Evolutionary conservation across 2,888 invertebrate genomes (phyloP), one percentile per base, ranked within the genome.

Genomic region (Listrodromus nycthemerus): DNA sequence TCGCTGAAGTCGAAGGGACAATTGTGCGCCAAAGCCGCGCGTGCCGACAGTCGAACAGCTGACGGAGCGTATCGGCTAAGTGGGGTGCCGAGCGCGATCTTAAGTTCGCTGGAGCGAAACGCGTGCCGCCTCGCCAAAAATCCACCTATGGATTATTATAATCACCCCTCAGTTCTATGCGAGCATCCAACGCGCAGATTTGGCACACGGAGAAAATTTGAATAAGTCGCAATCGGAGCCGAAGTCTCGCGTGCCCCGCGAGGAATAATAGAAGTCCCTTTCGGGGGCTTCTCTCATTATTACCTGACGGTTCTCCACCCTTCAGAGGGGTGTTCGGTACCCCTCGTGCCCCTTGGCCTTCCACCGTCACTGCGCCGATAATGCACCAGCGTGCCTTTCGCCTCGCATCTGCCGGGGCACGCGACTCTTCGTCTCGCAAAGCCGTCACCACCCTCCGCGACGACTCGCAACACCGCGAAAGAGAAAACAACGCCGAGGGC

Each of bases 391-490:
- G 77, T 70, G 84, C 24, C 24, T 76, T 84, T 83, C 67, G 73
- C 52, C 86, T 83, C 79, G 88, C 91, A 91, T 92, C 92, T 92
- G 91, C 89, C 87, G 82, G 87, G 88, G 89, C 89, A 90, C 90
- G 90, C 89, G 89, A 89, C 87, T 88, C 86, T 80, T 83, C 80
- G 83, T 74, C 19, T 21, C 55, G 45, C 58, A 50, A 74, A 45
- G 21, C 61, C 81, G 67, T 21, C 19, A 10, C 24, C 19, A n/a
- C 61, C 24, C 66, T 21, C 48, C 37, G 27, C n/a, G 52, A 73
- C 61, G 48, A 65, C 67, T 71, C 63, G 65, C 30, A 69, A 81
- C 75, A 83, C 75, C 75, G 71, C 19, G n/a, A 77, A 45, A 66
- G 84, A 85, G 85, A 84, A 86, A 86, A 85, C 83, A 85, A 79